Evolutionary conservation across 1,140 invertebrate species (phyloP).

Genomic region (Drosophila dunni): DNA sequence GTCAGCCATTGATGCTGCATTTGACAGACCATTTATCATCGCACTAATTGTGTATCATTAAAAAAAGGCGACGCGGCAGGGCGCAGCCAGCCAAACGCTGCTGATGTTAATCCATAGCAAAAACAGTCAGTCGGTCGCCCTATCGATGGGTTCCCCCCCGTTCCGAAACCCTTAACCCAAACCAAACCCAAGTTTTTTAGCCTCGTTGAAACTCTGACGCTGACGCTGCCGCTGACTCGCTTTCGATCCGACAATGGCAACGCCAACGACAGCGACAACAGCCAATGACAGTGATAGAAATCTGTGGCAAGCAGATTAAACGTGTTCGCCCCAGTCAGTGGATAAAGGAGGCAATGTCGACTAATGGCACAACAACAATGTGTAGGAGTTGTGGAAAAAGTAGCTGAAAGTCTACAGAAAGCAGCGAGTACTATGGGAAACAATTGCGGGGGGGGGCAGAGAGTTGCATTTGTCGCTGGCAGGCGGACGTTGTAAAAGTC

Average conservation of each 20-base stretch:
- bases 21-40: conserved; percentile 84
- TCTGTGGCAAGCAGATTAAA: conserved; percentile 81
- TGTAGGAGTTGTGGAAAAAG: neutral
- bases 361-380: conserved; percentile 15
- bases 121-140: conserved; percentile 27
- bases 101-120: conserved; percentile 75
- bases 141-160: conserved; percentile 21
- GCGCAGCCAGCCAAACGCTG: conserved; percentile 29
- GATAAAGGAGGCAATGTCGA: conserved; percentile 13
- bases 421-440: neutral
- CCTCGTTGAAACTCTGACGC: neutral
- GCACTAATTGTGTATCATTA: conserved; percentile 84
- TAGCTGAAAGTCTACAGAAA: conserved; percentile 1
- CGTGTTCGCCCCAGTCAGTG: conserved; percentile 57
- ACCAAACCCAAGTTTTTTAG: conserved; percentile 5
- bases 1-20: conserved; percentile 73
- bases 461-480: conserved; percentile 40
- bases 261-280: conserved; percentile 46
- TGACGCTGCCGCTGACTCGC: conserved; percentile 39
- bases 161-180: neutral
- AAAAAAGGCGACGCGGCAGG: conserved; percentile 60
- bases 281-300: conserved; percentile 79
- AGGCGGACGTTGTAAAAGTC: conserved; percentile 63
- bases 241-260: conserved; percentile 59
- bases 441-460: neutral